phyloP scores from a whole-genome alignment of 92 coral and sea anemone species.

The Montipora capitata region DNA sequence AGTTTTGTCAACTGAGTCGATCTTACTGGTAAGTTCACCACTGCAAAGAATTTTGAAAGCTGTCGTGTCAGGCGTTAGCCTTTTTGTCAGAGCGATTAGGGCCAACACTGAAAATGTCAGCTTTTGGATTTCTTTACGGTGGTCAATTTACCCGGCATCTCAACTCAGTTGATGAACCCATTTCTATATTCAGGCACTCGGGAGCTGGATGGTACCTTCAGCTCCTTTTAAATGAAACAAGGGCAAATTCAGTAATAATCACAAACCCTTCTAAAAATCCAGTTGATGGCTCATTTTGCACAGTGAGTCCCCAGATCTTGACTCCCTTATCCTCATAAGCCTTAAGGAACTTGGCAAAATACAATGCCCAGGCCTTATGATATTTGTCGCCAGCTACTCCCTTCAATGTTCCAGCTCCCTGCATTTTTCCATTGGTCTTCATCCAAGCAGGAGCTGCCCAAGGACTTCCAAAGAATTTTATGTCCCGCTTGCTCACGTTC shows the following conservation, averaged over 20 bases:
- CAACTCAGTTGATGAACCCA: no score
- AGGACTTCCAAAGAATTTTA: conserved; percentile 95
- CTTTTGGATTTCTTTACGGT: no score
- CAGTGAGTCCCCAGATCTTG: conserved; percentile 95
- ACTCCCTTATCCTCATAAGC: conserved; percentile 87
- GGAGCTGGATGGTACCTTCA: no score
- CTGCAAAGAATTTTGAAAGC: no score
- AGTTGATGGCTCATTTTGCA: conserved; percentile 94
- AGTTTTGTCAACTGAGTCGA: no score
- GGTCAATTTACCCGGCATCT: no score
- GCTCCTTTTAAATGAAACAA: no score
- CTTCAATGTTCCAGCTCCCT: conserved; percentile 82
- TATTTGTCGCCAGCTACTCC: conserved; percentile 93
- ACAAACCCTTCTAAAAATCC: conserved; percentile 89
- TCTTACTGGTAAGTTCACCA: no score
- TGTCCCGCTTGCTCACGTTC: conserved; percentile 79
- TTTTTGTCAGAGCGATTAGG: no score
- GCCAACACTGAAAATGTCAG: no score
- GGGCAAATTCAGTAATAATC: background rate
- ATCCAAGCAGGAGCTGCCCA: conserved; percentile 99
- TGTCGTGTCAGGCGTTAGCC: no score
- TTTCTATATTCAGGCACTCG: no score
- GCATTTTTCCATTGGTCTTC: conserved; percentile 93
- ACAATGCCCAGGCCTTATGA: conserved; percentile 97
- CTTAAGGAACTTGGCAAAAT: conserved; percentile 94